Conservation (phyloP, 1,140 invertebrate genomes). For the Dendroctonus valens region DNA sequence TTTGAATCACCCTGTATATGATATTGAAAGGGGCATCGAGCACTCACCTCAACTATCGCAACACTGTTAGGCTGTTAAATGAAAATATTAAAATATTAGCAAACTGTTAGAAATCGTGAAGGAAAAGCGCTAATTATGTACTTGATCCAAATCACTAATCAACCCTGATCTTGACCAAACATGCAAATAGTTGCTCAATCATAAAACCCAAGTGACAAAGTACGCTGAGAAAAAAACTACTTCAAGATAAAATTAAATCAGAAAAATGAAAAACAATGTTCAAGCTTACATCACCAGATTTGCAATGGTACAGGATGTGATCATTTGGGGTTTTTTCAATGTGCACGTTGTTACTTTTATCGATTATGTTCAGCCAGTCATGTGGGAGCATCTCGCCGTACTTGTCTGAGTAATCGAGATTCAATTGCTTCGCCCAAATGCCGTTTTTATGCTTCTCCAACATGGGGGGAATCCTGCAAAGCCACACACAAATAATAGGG, state of each 20-base stretch:
- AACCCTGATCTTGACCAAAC: neutral
- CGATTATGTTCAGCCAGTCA: conserved; percentile 47
- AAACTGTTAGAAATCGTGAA: neutral
- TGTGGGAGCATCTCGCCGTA: conserved; percentile 44
- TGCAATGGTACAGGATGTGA: conserved; percentile 41
- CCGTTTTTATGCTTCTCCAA: conserved; percentile 38
- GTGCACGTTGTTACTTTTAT: conserved; percentile 37
- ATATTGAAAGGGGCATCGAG: too few relatives aligned
- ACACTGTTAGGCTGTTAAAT: too few relatives aligned
- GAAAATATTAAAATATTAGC: neutral
- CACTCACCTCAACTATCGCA: too few relatives aligned
- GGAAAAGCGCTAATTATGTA: neutral
- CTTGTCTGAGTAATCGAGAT: conserved; percentile 43
- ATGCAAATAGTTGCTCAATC: neutral
- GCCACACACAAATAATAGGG: neutral
- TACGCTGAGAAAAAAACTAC: too few relatives aligned
- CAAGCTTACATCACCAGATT: conserved; percentile 45
- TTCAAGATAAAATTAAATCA: neutral
- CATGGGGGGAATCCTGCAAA: conserved; percentile 29
- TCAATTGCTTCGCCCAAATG: conserved; percentile 45
- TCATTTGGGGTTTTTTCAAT: conserved; percentile 34
- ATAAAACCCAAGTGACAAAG: too few relatives aligned
- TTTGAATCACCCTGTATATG: too few relatives aligned
- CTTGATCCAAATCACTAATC: neutral
- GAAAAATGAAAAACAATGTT: neutral